Evolutionary conservation across 2,888 invertebrate genomes (phyloP).

Genomic region (Phaedon cochleariae): DNA sequence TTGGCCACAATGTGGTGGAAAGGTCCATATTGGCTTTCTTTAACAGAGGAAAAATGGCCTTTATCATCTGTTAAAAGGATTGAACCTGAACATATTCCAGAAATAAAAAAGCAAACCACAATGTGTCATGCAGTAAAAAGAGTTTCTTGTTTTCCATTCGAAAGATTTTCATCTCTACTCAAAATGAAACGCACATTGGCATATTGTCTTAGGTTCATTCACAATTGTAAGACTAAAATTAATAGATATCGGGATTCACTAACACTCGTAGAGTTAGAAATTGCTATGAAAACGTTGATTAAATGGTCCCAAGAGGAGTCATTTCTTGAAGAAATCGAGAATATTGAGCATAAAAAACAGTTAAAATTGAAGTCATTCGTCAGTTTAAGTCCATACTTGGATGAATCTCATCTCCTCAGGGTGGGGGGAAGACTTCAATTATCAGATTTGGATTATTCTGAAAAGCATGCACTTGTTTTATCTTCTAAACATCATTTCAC

Average conservation of each 20-base stretch:
- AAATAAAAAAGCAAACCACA: not conserved
- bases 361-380: not conserved
- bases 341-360: not conserved
- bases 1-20: no score
- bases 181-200: not conserved
- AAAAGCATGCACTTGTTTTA: slow-evolving; percentile 10
- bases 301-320: not conserved
- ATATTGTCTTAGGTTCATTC: not conserved
- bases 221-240: not conserved
- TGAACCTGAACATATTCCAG: not conserved
- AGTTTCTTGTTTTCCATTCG: not conserved
- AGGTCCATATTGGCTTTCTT: slow-evolving; percentile 24
- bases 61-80: not conserved
- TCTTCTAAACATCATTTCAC: no score
- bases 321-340: slow-evolving; percentile 4
- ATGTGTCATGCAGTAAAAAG: not conserved
- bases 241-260: not conserved
- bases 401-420: slow-evolving; percentile 12
- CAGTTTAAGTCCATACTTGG: not conserved
- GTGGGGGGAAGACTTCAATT: slow-evolving; percentile 10
- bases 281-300: not conserved
- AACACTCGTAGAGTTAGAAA: not conserved
- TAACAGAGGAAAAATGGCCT: slow-evolving; percentile 5
- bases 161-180: not conserved
- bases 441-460: slow-evolving; percentile 9